These are phyloP conservation scores for Pseudomyrmex gracilis DNA, from an alignment of 1,140 invertebrate genomes.

Conservation along the genomic window DNA sequence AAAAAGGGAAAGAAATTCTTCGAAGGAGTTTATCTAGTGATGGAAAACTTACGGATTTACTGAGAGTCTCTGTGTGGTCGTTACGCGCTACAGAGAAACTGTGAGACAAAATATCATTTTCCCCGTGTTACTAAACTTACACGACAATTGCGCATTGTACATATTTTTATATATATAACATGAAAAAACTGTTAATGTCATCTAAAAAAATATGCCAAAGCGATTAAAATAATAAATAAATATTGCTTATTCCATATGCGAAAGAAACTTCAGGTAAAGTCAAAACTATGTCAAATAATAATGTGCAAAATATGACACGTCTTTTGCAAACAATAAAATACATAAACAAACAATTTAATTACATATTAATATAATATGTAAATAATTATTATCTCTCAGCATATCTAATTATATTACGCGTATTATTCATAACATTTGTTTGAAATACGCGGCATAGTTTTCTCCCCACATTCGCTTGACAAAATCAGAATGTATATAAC, in stretches of 20 bases:
- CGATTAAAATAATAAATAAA: background rate
- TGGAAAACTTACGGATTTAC: constrained; percentile 48
- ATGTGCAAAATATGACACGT: background rate
- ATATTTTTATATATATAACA: too few species aligned
- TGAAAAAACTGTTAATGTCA: too few species aligned
- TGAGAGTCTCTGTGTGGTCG: constrained; percentile 3
- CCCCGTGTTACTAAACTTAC: constrained; percentile 22
- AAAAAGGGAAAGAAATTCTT: background rate
- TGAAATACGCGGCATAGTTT: too few species aligned
- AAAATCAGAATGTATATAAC: too few species aligned
- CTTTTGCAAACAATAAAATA: too few species aligned
- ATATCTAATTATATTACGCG: too few species aligned
- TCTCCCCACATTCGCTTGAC: too few species aligned
- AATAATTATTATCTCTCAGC: too few species aligned
- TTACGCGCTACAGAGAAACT: constrained; percentile 25
- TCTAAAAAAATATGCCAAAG: background rate
- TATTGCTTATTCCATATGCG: background rate
- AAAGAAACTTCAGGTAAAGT: background rate
- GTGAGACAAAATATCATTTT: constrained; percentile 28
- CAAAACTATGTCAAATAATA: background rate
- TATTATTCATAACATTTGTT: too few species aligned
- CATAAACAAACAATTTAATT: too few species aligned
- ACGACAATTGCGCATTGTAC: constrained; percentile 13
- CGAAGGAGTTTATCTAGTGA: constrained; percentile 35
- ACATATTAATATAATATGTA: too few species aligned